These are phyloP conservation scores for Drosophila santomea DNA, from an alignment of 1,140 invertebrate genomes.

Conservation along the genomic window DNA sequence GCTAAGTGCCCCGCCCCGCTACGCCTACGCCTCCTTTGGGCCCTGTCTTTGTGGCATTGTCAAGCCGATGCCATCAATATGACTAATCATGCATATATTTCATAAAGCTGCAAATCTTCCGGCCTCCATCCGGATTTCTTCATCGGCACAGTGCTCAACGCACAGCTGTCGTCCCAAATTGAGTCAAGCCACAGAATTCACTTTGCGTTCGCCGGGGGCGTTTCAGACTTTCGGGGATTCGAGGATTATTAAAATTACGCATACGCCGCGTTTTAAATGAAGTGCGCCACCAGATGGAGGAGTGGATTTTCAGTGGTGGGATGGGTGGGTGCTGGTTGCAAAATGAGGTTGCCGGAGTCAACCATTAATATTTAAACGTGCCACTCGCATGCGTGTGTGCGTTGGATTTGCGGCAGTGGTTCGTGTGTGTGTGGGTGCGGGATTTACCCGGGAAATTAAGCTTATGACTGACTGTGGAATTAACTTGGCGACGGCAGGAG, in stretches of 20 bases:
- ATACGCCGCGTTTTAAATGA: slow-evolving; percentile 80
- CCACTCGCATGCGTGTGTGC: slow-evolving; percentile 15
- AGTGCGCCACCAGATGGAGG: slow-evolving; percentile 31
- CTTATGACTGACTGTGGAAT: slow-evolving; percentile 37
- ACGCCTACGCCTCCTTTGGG: slow-evolving; percentile 1
- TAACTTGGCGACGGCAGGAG: slow-evolving; percentile 19
- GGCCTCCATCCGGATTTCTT: background rate
- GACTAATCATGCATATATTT: slow-evolving; percentile 81
- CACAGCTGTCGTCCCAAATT: slow-evolving; percentile 74
- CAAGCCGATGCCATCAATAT: slow-evolving; percentile 70
- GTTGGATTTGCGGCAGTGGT: slow-evolving; percentile 18
- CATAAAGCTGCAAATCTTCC: slow-evolving; percentile 51
- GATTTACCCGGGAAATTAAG: slow-evolving; percentile 21
- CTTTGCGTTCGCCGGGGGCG: slow-evolving; percentile 68
- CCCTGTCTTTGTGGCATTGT: slow-evolving; percentile 41
- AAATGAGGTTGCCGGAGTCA: slow-evolving; percentile 43
- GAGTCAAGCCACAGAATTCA: slow-evolving; percentile 80
- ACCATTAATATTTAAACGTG: slow-evolving; percentile 71
- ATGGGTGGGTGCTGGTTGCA: background rate
- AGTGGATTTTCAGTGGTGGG: background rate
- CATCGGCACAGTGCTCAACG: slow-evolving; percentile 41
- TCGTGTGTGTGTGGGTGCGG: background rate
- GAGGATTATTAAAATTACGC: slow-evolving; percentile 82
- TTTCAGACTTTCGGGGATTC: slow-evolving; percentile 66
- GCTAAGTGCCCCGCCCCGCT: slow-evolving; percentile 62